Conservation (phyloP, 2,113 vertebrate genomes). For the Alethe castanea region DNA sequence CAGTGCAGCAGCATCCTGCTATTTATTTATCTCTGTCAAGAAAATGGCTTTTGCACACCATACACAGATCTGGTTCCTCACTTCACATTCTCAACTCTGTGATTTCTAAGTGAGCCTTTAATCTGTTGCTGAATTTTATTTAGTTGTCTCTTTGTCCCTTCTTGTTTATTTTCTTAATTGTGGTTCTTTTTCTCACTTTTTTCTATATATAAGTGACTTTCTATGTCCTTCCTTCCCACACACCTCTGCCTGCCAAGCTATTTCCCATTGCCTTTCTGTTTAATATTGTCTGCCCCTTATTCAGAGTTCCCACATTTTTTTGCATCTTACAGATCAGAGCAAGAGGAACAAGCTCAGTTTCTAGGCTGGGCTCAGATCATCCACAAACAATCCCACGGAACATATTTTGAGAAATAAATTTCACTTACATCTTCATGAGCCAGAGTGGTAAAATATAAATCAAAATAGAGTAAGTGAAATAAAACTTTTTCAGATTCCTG, state of each 20-base stretch:
- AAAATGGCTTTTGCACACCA: neutral
- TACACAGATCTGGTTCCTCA: neutral
- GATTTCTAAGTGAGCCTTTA: neutral
- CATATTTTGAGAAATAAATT: conserved; percentile 1
- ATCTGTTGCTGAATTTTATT: neutral
- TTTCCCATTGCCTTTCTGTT: neutral
- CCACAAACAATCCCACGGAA: neutral
- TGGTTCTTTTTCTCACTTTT: neutral
- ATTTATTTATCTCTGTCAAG: neutral
- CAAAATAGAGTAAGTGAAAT: neutral
- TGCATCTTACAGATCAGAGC: neutral
- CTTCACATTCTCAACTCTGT: neutral
- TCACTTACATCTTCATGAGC: neutral
- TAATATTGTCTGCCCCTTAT: neutral
- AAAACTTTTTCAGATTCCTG: neutral
- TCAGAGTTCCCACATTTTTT: neutral
- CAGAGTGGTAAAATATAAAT: neutral
- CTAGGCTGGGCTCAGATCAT: neutral
- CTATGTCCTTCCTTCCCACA: neutral
- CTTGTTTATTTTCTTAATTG: neutral
- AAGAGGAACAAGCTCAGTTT: neutral
- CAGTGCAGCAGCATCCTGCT: neutral
- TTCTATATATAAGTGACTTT: neutral
- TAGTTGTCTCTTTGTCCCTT: neutral
- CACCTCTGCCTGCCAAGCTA: neutral